Evolutionary conservation across 92 coral and sea anemone species (phyloP).

Genomic region (Parazoanthus atlanticus): DNA sequence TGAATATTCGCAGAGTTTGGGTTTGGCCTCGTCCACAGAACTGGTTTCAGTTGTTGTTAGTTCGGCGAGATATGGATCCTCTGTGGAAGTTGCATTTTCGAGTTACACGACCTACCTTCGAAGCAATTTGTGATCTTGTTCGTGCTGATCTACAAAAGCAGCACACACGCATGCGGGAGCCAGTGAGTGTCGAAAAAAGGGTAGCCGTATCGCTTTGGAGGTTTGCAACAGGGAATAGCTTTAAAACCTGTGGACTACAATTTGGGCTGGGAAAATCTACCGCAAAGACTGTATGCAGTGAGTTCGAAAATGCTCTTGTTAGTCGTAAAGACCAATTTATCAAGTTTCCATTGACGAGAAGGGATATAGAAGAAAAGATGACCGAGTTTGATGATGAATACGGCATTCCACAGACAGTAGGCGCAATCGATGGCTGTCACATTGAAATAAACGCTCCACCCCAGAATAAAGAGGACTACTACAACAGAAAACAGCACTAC

Average conservation of each 20-base stretch:
- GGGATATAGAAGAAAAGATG: conserved; percentile 44
- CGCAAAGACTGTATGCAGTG: conserved; percentile 45
- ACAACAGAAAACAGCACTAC: conserved; percentile 46
- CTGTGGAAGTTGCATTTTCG: conserved; percentile 60
- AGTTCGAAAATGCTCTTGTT: conserved; percentile 44
- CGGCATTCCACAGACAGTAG: conserved; percentile 57
- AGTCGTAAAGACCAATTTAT: conserved; percentile 53
- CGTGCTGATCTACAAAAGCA: conserved; percentile 49
- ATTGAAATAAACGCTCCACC: conserved; percentile 53
- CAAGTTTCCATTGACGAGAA: conserved; percentile 47
- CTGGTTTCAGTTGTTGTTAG: conserved; percentile 47
- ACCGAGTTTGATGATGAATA: conserved; percentile 45
- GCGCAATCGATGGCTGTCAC: conserved; percentile 56
- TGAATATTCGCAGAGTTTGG: conserved; percentile 46
- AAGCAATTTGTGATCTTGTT: conserved; percentile 51
- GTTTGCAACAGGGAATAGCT: conserved; percentile 52
- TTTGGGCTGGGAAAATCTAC: conserved; percentile 56
- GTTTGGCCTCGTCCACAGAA: conserved; percentile 60
- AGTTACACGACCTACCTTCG: conserved; percentile 58
- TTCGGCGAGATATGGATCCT: conserved; percentile 38
- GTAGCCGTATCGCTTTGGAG: conserved; percentile 52
- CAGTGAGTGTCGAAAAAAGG: conserved; percentile 55
- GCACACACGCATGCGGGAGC: conserved; percentile 52
- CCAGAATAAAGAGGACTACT: conserved; percentile 61
- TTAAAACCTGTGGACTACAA: conserved; percentile 57